A percentile compares a stretch with the other conserved stretches of the same genome.
Evolutionary conservation across 2,888 invertebrate genomes (phyloP).

Genomic region (Macrophya annulata): DNA sequence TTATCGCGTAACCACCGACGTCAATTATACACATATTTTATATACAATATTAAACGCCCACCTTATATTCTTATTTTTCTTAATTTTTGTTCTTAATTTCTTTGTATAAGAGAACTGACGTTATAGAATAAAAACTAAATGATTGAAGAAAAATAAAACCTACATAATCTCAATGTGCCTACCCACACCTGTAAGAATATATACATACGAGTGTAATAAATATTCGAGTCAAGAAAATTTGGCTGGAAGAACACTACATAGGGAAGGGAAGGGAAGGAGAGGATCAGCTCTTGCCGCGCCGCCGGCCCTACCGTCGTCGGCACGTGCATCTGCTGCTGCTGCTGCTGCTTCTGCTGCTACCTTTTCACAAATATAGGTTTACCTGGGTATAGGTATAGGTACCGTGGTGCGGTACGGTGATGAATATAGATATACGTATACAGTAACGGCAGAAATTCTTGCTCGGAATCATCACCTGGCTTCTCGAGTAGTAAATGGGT

Average conservation of each 20-base stretch:
- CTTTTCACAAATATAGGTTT: conserved; percentile 32
- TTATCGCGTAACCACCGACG: not conserved
- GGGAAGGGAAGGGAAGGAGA: not conserved
- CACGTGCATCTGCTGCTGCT: conserved; percentile 49
- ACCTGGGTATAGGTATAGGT: conserved; percentile 11
- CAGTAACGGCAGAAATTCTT: conserved; percentile 19
- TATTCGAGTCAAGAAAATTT: not conserved
- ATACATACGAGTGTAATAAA: not conserved
- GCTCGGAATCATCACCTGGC: conserved; percentile 54
- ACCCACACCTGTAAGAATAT: not conserved
- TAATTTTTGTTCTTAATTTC: not conserved
- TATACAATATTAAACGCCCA: not conserved
- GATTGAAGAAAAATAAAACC: not conserved
- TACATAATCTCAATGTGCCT: not conserved
- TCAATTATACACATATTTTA: not conserved
- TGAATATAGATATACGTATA: conserved; percentile 8
- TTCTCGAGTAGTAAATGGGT: conserved; percentile 42
- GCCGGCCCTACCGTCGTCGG: not conserved
- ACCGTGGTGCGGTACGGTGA: not conserved
- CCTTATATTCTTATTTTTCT: not conserved
- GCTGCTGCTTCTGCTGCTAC: not conserved
- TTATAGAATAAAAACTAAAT: not conserved
- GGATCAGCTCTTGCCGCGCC: not conserved
- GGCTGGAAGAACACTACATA: not conserved
- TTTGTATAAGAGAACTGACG: not conserved